phyloP scores from a whole-genome alignment of 2,797 vertebrate species.

The Crax fasciolata region DNA sequence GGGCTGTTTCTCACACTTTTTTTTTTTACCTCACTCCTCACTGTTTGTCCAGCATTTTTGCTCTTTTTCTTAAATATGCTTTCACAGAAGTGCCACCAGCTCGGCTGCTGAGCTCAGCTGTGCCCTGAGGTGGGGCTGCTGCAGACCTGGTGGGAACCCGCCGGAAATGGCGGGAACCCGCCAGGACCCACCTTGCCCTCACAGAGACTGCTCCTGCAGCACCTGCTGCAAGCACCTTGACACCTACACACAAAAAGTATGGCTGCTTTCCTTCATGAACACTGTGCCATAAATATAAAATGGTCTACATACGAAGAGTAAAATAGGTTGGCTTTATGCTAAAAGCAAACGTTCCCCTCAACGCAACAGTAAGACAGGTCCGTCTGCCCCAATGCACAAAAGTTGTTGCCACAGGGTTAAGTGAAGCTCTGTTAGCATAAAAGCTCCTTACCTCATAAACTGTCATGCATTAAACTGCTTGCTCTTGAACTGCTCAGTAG shows the following conservation, averaged over 20 bases:
- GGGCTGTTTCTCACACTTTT: not conserved
- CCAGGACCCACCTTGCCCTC: not conserved
- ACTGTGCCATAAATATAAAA: not conserved
- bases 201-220: accelerated
- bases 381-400: not conserved
- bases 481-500: slow-evolving; percentile 20
- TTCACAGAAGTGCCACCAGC: not conserved
- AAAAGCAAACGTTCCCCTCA: not conserved
- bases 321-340: not conserved
- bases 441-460: slow-evolving; percentile 39
- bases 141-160: accelerated
- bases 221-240: accelerated
- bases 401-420: not conserved
- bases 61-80: accelerated
- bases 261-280: not conserved
- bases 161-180: not conserved
- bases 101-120: accelerated
- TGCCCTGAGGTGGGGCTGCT: accelerated
- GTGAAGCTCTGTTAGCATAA: slow-evolving; percentile 20
- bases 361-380: not conserved
- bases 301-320: not conserved
- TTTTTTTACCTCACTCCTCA: not conserved
- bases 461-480: not conserved
- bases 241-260: accelerated
- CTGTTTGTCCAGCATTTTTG: not conserved